Conservation (phyloP, 37 sponge, comb jelly and placozoan species). For the Hormiphora californensis region DNA sequence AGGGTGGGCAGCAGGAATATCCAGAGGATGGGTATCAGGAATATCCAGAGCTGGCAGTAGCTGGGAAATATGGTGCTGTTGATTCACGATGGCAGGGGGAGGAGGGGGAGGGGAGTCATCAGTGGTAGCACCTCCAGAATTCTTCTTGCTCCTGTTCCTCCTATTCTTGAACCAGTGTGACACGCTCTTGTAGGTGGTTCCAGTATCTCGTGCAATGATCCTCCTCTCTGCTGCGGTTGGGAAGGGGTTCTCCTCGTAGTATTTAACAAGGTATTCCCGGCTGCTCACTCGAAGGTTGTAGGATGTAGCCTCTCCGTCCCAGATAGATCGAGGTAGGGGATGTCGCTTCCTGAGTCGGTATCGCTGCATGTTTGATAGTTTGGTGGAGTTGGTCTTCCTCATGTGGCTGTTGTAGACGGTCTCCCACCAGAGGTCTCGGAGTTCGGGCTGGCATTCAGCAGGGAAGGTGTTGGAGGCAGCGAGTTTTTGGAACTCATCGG, state of each 20-base stretch:
- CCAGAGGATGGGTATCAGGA: too few species aligned
- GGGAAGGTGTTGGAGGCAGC: slow-evolving; percentile 10
- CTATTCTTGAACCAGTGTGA: slow-evolving; percentile 54
- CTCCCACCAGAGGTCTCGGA: slow-evolving; percentile 42
- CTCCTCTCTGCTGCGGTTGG: slow-evolving; percentile 47
- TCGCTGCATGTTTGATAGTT: slow-evolving; percentile 16
- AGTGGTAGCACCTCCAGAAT: background rate
- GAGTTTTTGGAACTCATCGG: slow-evolving; percentile 34
- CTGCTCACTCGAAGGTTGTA: slow-evolving; percentile 32
- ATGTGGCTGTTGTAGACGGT: slow-evolving; percentile 32
- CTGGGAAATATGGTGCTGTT: too few species aligned
- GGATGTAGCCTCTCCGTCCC: slow-evolving; percentile 14
- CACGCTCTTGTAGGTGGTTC: slow-evolving; percentile 27
- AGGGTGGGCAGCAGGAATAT: too few species aligned
- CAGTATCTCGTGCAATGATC: background rate
- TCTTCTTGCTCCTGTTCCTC: background rate
- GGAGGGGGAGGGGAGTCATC: background rate
- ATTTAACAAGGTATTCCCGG: background rate
- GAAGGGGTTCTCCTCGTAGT: slow-evolving; percentile 20
- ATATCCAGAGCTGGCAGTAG: too few species aligned
- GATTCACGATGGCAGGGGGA: too few species aligned
- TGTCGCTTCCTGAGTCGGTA: slow-evolving; percentile 48
- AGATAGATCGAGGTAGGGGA: slow-evolving; percentile 18
- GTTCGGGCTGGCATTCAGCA: background rate
- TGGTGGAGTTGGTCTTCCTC: background rate